Evolutionary conservation across 2,113 vertebrate genomes (phyloP).

Genomic region (Aplodontia rufa): DNA sequence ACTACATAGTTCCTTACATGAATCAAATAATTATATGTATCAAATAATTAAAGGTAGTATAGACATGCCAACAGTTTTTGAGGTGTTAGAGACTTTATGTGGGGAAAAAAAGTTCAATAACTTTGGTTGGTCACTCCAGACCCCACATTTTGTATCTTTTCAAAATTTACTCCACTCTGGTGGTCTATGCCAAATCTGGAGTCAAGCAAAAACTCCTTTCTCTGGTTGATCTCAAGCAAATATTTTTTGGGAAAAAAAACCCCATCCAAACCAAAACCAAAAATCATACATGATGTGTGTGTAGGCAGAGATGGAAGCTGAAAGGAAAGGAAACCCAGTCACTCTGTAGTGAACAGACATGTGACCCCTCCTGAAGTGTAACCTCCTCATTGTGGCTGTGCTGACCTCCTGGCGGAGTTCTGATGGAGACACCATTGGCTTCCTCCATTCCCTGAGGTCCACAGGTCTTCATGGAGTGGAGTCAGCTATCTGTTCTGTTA

Average conservation of each 20-base stretch:
- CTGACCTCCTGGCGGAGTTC: neutral
- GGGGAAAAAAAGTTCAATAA: neutral
- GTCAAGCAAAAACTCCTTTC: conserved; percentile 19
- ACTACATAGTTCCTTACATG: neutral
- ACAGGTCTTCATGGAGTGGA: neutral
- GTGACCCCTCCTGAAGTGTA: neutral
- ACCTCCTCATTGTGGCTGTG: neutral
- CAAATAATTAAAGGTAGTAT: neutral
- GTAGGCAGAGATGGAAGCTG: conserved; percentile 9
- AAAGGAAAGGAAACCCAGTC: conserved; percentile 27
- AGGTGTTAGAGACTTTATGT: neutral
- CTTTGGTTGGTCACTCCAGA: neutral
- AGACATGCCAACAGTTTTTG: neutral
- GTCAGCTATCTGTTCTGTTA: neutral
- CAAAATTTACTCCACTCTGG: neutral
- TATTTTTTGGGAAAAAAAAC: neutral
- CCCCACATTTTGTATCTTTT: conserved; percentile 2
- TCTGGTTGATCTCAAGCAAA: conserved; percentile 19
- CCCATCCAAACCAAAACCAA: neutral
- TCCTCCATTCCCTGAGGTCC: neutral
- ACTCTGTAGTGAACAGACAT: neutral
- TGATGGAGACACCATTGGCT: neutral
- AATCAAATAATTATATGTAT: neutral
- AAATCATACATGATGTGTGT: neutral
- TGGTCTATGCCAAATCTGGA: conserved; percentile 31